Base-by-base conservation (phyloP, 2,888 invertebrate species). In the Zaprionus obscuricornis region DNA sequence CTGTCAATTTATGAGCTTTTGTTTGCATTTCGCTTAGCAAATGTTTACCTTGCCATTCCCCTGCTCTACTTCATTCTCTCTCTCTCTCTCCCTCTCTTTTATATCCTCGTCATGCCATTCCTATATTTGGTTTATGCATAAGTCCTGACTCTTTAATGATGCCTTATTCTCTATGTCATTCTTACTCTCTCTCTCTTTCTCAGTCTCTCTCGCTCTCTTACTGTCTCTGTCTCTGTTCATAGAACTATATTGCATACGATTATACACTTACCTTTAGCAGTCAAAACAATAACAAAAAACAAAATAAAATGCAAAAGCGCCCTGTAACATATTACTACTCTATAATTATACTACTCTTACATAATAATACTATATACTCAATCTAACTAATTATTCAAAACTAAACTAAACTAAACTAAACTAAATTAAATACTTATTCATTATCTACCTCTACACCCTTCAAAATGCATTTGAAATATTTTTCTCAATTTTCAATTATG, bases 11-110 rank as follows among this genome's bases (percentile, higher is more conserved):
- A 72, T 76, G 77, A 81, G 76, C 77, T 81, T 77, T 82, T 77
- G 78, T 77, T 82, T 82, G 82, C 82, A 42, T 77, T 78, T 75
- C 78, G 83, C 77, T 82, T 82, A 75, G 83, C 79, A 67, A 75
- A 78, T 82, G 75, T 78, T 78, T 69, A 81, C 74, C 74, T 81
- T 71, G 58, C 49, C 45, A 22, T 26, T 46, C 24, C 36, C 20
- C 18, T 16, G 16, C 29, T n/a, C 26, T 1, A 14, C 10, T 14
- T 17, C 20, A 43, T 14, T 37, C 31, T 43, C 8, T 14, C 46
- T 46, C 34, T 29, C 54, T 43, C 16, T 36, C 31, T 40, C 51
- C 10, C 26, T 50, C 31, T 8, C n/a, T 10, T 10, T 26, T 40
- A n/a, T 22, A 29, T 40, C 49, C 47, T 40, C 31, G 37, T 27